A percentile compares a stretch with the other conserved stretches of the same genome.
phyloP scores from a whole-genome alignment of 2,797 vertebrate species.

The Poliocrania exsul region DNA sequence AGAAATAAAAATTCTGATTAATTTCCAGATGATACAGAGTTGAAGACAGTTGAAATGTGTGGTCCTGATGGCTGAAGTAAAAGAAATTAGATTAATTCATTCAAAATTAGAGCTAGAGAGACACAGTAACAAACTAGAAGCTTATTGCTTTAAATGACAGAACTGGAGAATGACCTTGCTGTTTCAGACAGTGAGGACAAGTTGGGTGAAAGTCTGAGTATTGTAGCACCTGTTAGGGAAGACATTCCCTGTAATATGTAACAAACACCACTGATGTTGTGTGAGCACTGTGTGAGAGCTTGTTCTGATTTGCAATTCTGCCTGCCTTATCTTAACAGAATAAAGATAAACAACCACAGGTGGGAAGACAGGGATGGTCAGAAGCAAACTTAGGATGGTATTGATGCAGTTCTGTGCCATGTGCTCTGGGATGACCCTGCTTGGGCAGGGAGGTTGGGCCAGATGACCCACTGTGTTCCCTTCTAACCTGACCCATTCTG shows the following conservation, averaged over 20 bases:
- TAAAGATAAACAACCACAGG: background rate
- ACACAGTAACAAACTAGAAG: background rate
- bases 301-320: background rate
- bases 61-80: background rate
- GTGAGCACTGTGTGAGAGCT: background rate
- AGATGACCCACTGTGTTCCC: background rate
- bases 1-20: background rate
- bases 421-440: background rate
- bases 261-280: rapidly evolving
- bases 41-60: background rate
- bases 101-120: background rate
- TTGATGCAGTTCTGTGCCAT: background rate
- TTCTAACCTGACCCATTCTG: background rate
- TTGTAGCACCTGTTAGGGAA: background rate
- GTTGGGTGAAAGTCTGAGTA: background rate
- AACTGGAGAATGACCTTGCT: background rate
- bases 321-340: background rate
- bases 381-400: background rate
- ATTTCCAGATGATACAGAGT: background rate
- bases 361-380: background rate
- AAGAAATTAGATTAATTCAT: background rate
- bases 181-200: background rate
- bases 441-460: background rate
- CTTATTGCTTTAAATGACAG: background rate
- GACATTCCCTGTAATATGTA: rapidly evolving